Evolutionary conservation across 2,797 vertebrate genomes (phyloP).

Genomic region (Channa striata): DNA sequence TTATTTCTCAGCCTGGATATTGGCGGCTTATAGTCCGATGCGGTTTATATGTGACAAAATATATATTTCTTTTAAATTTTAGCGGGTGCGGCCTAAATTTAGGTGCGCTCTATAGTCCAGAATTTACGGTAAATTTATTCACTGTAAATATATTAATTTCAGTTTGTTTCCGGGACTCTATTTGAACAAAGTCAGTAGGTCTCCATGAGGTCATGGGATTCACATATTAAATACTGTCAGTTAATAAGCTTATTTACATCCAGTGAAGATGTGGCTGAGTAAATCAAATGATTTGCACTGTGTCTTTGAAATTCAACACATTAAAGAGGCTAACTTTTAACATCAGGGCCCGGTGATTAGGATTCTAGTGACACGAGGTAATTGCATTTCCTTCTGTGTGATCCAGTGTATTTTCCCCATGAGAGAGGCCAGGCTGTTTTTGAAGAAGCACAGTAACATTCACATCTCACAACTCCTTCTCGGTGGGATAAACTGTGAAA

Average conservation of each 20-base stretch:
- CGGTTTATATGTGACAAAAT: no score
- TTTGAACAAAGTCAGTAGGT: slow-evolving; percentile 50
- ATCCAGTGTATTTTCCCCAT: slow-evolving; percentile 62
- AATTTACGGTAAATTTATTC: slow-evolving; percentile 38
- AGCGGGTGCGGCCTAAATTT: no score
- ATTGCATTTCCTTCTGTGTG: slow-evolving; percentile 75
- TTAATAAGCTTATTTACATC: slow-evolving; percentile 84
- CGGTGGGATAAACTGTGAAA: slow-evolving; percentile 22
- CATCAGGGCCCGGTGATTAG: slow-evolving; percentile 76
- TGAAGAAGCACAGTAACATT: slow-evolving; percentile 55
- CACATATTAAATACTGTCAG: slow-evolving; percentile 63
- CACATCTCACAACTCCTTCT: slow-evolving; percentile 34
- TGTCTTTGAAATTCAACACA: slow-evolving; percentile 80
- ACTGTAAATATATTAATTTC: slow-evolving; percentile 44
- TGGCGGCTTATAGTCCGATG: no score
- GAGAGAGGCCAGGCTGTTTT: slow-evolving; percentile 61
- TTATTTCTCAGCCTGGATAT: no score
- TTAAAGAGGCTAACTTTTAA: slow-evolving; percentile 77
- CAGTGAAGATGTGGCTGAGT: slow-evolving; percentile 54
- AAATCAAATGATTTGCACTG: slow-evolving; percentile 74
- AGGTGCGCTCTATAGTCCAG: no score
- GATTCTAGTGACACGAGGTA: slow-evolving; percentile 72
- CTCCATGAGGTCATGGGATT: slow-evolving; percentile 55
- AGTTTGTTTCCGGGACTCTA: slow-evolving; percentile 19
- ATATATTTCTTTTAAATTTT: no score